Evolutionary conservation across 1,140 invertebrate genomes (phyloP), one percentile per base, ranked within the genome.

Genomic region (Apis mellifera): DNA sequence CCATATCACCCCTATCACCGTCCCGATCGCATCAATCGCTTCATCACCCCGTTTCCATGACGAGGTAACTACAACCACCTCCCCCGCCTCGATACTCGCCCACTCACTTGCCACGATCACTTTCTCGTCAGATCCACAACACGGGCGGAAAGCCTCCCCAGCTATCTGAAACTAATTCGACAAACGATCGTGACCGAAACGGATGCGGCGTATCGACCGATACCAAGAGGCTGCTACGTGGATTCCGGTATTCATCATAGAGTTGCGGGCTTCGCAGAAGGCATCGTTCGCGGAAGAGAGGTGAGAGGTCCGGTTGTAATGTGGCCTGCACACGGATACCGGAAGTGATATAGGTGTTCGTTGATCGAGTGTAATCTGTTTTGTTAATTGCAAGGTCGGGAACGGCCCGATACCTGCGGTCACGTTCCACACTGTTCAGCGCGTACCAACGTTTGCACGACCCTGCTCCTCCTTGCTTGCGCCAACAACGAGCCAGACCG

Each of bases 321-420:
- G 75, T 70, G 83, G 57, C 64, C 71, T 77, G 54, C 71, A 42
- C 84, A 84, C 50, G 57, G 57, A 76, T n/a, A 21, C 55, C 66
- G 72, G 59, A 59, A 55, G 21, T 62, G 57, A 74, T 81, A 89
- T 84, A 86, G 89, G 88, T 88, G 90, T 89, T 86, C 87, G 89
- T 91, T 92, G 92, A 92, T 92, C 89, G 92, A 92, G 90, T 89
- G 90, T 92, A 92, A 91, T 92, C 91, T 92, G 91, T 92, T 92
- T 92, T 92, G 92, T 92, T 92, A 92, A 92, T 92, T 92, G 92
- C 91, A 90, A 90, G 90, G 89, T 92, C 90, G 88, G 90, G 87
- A 88, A 90, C 32, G 90, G 91, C 71, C 84, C 90, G 90, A 91
- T 92, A 91, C 87, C 86, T 92, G 91, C 83, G 90, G 91, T 92